A percentile compares a stretch with the other conserved stretches of the same genome.
Evolutionary conservation across 2,797 vertebrate species (phyloP).

Genomic region (Spinus pinus): DNA sequence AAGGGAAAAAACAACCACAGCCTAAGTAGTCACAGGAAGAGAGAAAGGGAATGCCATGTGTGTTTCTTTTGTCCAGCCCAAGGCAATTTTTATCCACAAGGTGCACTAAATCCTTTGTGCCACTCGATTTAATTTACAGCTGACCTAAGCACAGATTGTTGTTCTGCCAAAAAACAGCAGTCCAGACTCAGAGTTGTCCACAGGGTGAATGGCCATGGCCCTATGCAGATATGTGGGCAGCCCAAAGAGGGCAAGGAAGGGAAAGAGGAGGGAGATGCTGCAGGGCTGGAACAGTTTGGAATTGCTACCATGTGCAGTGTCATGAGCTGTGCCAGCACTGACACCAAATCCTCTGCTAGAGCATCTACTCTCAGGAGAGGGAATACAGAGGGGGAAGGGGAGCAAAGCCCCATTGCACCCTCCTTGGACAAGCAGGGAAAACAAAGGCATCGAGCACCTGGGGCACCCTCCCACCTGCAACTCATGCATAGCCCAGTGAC

Average conservation of each 20-base stretch:
- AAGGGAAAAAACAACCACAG: not conserved
- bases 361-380: not conserved
- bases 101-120: conserved; percentile 13
- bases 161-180: not conserved
- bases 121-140: not conserved
- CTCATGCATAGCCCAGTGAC: not conserved
- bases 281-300: not conserved
- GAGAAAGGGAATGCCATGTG: not conserved
- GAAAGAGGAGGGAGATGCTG: not conserved
- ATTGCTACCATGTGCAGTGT: rapidly evolving
- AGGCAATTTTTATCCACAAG: conserved; percentile 31
- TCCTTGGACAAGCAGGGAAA: not conserved
- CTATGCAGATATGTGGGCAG: rapidly evolving
- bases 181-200: not conserved
- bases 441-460: not conserved
- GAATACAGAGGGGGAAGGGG: not conserved
- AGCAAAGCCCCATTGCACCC: not conserved
- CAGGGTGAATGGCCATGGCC: not conserved
- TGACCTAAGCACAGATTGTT: conserved; percentile 9
- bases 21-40: not conserved
- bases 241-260: not conserved
- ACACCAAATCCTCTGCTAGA: not conserved
- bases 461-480: not conserved
- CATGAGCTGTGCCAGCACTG: not conserved
- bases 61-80: conserved; percentile 2